A percentile compares a stretch with the other conserved stretches of the same genome.
These are phyloP conservation scores for Tretioscincus oriximinensis DNA, from an alignment of 2,113 vertebrate genomes.

Conservation along the genomic window DNA sequence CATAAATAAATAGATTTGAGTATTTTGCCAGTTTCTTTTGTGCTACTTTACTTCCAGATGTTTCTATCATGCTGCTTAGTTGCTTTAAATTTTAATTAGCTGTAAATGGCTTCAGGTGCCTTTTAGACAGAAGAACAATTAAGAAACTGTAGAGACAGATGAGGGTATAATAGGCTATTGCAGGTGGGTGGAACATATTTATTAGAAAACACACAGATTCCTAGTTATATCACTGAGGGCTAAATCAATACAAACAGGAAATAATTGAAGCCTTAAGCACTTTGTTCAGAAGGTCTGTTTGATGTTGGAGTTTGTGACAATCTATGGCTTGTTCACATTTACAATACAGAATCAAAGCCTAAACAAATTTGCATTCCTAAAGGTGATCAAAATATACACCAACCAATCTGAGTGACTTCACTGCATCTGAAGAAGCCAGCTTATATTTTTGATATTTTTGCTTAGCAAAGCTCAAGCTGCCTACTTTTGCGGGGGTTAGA, in stretches of 20 bases:
- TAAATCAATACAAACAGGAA: background rate
- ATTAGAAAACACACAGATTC: background rate
- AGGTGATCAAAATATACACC: too few species aligned
- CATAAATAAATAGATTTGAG: background rate
- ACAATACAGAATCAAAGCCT: too few species aligned
- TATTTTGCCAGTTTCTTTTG: background rate
- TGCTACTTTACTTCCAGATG: background rate
- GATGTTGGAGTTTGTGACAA: background rate
- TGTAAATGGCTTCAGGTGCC: background rate
- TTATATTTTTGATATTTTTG: too few species aligned
- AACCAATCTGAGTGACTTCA: too few species aligned
- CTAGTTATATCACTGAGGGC: background rate
- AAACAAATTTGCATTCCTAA: too few species aligned
- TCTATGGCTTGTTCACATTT: background rate
- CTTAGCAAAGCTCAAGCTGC: too few species aligned
- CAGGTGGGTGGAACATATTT: background rate
- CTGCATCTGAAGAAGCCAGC: too few species aligned
- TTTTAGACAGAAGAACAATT: background rate
- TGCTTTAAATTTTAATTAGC: background rate
- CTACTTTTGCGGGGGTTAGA: too few species aligned
- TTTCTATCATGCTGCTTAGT: background rate
- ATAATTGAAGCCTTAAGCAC: background rate
- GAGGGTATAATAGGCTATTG: background rate
- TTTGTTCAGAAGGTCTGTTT: background rate
- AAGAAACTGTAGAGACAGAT: background rate